Evolutionary conservation across 2,888 invertebrate species (phyloP).

Genomic region (Heliconius aoede): DNA sequence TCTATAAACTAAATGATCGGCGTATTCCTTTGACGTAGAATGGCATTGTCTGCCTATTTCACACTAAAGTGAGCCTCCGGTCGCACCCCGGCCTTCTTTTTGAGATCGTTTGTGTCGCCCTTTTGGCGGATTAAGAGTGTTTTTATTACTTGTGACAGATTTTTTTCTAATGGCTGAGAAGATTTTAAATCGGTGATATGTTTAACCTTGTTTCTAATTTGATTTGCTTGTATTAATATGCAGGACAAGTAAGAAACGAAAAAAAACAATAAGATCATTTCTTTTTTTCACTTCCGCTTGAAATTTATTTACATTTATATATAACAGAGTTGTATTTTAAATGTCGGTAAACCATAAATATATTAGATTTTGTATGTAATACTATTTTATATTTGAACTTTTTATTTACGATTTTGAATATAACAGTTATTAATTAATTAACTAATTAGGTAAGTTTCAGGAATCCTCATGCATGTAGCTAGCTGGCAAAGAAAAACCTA

Average conservation of each 20-base stretch:
- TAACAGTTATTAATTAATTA: no score
- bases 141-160: slow-evolving; percentile 36
- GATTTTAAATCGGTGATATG: slow-evolving; percentile 9
- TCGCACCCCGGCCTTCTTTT: slow-evolving; percentile 41
- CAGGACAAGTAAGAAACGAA: not conserved
- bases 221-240: not conserved
- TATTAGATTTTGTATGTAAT: no score
- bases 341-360: no score
- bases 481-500: no score
- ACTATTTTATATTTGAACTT: no score
- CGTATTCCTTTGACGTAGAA: slow-evolving; percentile 38
- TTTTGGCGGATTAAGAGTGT: slow-evolving; percentile 40
- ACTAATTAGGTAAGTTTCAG: no score
- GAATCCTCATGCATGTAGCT: no score
- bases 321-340: no score
- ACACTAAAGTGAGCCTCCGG: slow-evolving; percentile 40
- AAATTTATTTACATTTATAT: not conserved
- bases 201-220: not conserved
- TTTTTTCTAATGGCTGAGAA: slow-evolving; percentile 4
- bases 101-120: slow-evolving; percentile 40
- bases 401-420: no score
- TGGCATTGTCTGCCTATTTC: slow-evolving; percentile 42
- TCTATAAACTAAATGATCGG: slow-evolving; percentile 25
- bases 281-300: not conserved
- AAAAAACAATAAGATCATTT: not conserved